Evolutionary conservation across 2,797 vertebrate genomes (phyloP), one percentile per base, ranked within the genome.

Genomic region (Anguilla pacifica): DNA sequence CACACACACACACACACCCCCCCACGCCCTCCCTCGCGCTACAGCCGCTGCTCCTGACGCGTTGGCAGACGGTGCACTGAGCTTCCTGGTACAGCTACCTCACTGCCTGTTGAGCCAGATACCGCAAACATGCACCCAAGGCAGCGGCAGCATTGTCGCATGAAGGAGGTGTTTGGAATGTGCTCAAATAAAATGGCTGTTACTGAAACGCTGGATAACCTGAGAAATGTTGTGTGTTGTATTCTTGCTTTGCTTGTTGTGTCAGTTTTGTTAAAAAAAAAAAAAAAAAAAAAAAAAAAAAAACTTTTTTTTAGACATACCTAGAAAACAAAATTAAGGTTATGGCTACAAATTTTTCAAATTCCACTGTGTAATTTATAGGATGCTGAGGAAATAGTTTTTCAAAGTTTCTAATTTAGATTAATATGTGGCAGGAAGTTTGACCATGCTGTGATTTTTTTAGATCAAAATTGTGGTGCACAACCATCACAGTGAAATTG

Each of bases 11-110:
- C 31, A 53, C 15, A 49, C 67, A 28, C 49, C 28, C 85, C n/a
- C 4, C 77, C 64, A 1, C 61, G 19, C 43, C 51, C 51, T 79
- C 74, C 83, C 17, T 86, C 28, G 64, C 55, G 74, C 57, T 31
- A 25, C n/a, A 51, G 31, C 22, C 19, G 31, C 74, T 17, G 61
- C 43, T 57, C 84, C 87, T 81, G 84, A 83, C 49, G 64, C 49
- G 31, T n/a, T 55, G 64, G 61, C 85, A 88, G 88, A 88, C 86
- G 85, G 85, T 61, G 57, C 84, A 81, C 84, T 46, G 43, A 39
- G 70, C 51, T 10, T 53, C 70, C 77, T 55, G 22, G 39, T 85
- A 19, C 49, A n/a, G 83, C 57, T 46, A 46, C 46, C 70, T 88
- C 19, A 55, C 64, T 85, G 74, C 84, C 84, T 85, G 84, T 64